Percentiles rank a stretch among this genome's conserved stretches.
Conservation (phyloP, 92 coral and sea anemone genomes). For the Paramuricea clavata region DNA sequence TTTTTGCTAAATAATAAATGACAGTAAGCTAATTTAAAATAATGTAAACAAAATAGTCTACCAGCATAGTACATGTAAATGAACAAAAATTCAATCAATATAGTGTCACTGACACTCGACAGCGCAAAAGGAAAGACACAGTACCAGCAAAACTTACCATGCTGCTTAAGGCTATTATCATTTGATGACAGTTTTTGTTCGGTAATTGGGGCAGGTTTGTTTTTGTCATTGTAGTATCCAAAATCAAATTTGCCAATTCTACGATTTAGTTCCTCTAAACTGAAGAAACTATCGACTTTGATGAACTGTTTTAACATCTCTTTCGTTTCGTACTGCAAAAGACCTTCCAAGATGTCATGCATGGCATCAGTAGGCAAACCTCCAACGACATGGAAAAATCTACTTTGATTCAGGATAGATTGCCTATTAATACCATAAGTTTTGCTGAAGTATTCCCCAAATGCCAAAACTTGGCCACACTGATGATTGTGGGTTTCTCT, state of each 20-base stretch:
- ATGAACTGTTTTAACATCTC: no score
- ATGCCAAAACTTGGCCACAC: background rate
- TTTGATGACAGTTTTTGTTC: conserved; percentile 46
- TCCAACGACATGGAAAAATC: conserved; percentile 16
- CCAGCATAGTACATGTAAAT: no score
- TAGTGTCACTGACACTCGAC: no score
- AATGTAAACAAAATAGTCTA: no score
- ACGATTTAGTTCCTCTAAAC: conserved; percentile 54
- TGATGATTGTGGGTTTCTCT: background rate
- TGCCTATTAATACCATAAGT: conserved; percentile 2
- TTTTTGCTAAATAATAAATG: no score
- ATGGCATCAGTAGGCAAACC: conserved; percentile 22
- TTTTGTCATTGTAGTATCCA: conserved; percentile 65
- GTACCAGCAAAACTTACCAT: no score
- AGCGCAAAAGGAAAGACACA: no score
- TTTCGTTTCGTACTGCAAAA: no score
- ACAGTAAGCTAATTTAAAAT: no score
- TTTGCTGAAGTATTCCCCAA: conserved; percentile 14
- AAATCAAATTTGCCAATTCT: conserved; percentile 61
- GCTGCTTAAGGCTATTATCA: conserved; percentile 72
- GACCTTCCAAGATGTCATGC: conserved; percentile 28
- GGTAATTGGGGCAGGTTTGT: conserved; percentile 48
- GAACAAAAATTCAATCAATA: no score
- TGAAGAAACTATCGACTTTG: no score
- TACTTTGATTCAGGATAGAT: background rate